phyloP scores from a whole-genome alignment of 2,113 vertebrate species.

The Albula glossodonta region DNA sequence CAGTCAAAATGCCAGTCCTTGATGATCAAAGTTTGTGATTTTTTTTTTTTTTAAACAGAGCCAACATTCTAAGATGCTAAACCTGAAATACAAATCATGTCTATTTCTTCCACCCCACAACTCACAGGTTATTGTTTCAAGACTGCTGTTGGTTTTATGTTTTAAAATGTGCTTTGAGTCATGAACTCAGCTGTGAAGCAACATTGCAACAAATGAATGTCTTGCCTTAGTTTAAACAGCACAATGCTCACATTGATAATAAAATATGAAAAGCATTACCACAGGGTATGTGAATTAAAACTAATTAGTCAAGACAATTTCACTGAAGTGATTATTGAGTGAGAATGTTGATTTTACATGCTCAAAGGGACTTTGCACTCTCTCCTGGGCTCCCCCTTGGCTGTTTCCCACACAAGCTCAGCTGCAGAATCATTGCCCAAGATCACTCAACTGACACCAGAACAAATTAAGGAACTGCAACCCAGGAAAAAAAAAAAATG shows the following conservation, averaged over 20 bases:
- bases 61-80: not conserved
- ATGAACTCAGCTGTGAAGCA: not conserved
- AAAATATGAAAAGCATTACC: conserved; percentile 17
- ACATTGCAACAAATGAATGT: not conserved
- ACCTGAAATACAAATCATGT: not conserved
- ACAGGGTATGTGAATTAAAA: conserved; percentile 1
- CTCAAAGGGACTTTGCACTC: conserved; percentile 9
- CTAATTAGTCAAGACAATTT: conserved; percentile 7
- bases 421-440: conserved; percentile 6
- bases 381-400: not conserved
- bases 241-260: not conserved
- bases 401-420: not conserved
- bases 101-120: not conserved
- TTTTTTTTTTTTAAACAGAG: not conserved
- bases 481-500: not conserved
- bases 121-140: not conserved
- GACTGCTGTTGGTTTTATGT: not conserved
- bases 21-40: not conserved
- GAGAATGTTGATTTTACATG: conserved; percentile 4
- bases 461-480: conserved; percentile 10
- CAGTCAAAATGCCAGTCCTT: not conserved
- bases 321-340: conserved; percentile 12
- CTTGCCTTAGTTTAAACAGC: not conserved
- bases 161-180: not conserved
- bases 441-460: not conserved